Evolutionary conservation across 2,797 vertebrate species (phyloP).

Genomic region (Pangasius krempfi): DNA sequence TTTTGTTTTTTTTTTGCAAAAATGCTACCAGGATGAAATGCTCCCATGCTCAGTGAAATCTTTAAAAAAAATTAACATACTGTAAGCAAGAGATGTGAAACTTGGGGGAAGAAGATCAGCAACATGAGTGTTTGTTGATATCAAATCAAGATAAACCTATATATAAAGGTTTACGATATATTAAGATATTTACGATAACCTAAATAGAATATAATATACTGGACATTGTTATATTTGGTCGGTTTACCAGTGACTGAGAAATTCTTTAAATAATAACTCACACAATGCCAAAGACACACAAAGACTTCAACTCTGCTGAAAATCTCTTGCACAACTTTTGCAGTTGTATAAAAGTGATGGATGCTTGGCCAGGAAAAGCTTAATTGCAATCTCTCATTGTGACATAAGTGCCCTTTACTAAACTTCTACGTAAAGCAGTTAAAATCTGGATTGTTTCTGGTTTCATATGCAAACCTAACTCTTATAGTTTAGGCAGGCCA

Average conservation of each 20-base stretch:
- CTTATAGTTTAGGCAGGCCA: background rate
- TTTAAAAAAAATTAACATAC: background rate
- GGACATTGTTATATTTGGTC: background rate
- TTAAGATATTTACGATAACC: no score
- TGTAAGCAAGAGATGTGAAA: background rate
- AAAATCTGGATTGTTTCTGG: background rate
- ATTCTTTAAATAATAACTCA: background rate
- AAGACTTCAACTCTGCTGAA: background rate
- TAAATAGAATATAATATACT: background rate
- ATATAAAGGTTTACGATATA: no score
- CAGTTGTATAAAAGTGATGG: no score
- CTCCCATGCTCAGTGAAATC: background rate
- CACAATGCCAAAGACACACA: background rate
- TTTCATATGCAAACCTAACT: conserved; percentile 1
- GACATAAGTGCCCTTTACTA: background rate
- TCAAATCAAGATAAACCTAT: background rate
- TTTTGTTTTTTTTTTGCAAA: background rate
- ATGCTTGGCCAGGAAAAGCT: background rate
- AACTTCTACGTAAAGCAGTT: background rate
- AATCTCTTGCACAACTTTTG: background rate
- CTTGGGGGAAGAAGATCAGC: background rate
- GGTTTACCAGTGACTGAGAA: background rate
- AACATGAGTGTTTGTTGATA: background rate
- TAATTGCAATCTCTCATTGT: background rate
- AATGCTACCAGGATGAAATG: background rate